Base-by-base conservation (phyloP, 2,888 invertebrate species). In the Parochlus steinenii region DNA sequence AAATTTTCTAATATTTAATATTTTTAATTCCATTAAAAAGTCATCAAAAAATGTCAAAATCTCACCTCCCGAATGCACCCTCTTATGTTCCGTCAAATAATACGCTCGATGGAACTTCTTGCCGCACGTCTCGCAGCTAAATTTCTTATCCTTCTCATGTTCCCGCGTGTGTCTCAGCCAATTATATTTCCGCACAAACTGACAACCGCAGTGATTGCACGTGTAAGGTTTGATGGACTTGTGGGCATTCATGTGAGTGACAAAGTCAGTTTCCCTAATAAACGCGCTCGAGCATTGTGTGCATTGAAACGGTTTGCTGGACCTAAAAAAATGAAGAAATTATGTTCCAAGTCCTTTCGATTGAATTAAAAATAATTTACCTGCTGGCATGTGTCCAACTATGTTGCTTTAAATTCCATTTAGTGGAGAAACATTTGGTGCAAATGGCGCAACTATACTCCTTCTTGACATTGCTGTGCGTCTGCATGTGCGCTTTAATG, bases 331-430 rank as follows among this genome's bases (percentile, higher is more conserved):
- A n/a, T n/a, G n/a, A n/a, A n/a, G n/a, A n/a, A n/a, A n/a, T n/a
- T n/a, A n/a, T n/a, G n/a, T n/a, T n/a, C n/a, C n/a, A n/a, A n/a
- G n/a, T n/a, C n/a, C n/a, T n/a, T n/a, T n/a, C n/a, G n/a, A n/a
- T n/a, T n/a, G n/a, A n/a, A n/a, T n/a, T n/a, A n/a, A n/a, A n/a
- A n/a, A n/a, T n/a, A n/a, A n/a, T n/a, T n/a, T n/a, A n/a, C n/a
- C n/a, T n/a, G n/a, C 77, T 75, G 37, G 78, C 77, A 60, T 89
- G 87, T 33, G 82, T 83, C 86, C 86, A 86, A 44, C 78, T 74
- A 61, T 89, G 87, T 45, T 83, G 67, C 52, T 85, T 82, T 33
- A 87, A 65, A 61, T 87, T 87, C 81, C 86, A 87, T 54, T 83
- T 83, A 45, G 86, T 86, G 45, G 80, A 78, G 62, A 87, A 87